Conservation (phyloP, 2,888 invertebrate species). For the Bruchidius siliquastri region DNA sequence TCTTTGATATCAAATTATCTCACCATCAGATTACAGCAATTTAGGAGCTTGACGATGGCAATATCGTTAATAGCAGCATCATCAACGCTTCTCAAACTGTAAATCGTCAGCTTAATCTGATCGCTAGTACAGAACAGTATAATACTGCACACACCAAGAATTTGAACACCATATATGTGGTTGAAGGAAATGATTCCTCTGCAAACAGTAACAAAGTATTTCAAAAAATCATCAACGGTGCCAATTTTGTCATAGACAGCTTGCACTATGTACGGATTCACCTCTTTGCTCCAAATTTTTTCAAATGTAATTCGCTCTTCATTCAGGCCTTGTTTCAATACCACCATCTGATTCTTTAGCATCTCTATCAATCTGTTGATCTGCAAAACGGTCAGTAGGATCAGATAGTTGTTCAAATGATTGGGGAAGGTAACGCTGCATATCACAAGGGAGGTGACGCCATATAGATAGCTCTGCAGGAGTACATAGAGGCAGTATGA, state of each 20-base stretch:
- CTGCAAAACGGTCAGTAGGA: not conserved
- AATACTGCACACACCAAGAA: not conserved
- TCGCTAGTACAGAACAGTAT: not conserved
- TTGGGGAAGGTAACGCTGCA: not conserved
- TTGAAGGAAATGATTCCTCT: not conserved
- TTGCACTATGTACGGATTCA: not conserved
- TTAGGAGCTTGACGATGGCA: not conserved
- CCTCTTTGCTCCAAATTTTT: not conserved
- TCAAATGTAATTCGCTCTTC: not conserved
- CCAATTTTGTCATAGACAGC: not conserved
- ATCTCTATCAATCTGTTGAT: not conserved
- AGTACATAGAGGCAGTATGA: not conserved
- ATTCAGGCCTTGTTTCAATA: not conserved
- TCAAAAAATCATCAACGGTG: not conserved
- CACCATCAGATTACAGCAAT: not conserved
- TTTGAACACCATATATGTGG: not conserved
- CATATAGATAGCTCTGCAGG: not conserved
- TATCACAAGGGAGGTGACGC: not conserved
- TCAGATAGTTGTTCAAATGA: not conserved
- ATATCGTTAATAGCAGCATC: not conserved
- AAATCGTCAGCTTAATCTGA: not conserved
- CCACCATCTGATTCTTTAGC: not conserved
- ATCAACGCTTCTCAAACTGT: not conserved
- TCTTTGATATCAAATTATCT: not conserved
- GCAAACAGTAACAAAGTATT: not conserved